These are phyloP conservation scores for Actinia tenebrosa DNA, from an alignment of 64 coral and sea anemone genomes.

Conservation along the genomic window DNA sequence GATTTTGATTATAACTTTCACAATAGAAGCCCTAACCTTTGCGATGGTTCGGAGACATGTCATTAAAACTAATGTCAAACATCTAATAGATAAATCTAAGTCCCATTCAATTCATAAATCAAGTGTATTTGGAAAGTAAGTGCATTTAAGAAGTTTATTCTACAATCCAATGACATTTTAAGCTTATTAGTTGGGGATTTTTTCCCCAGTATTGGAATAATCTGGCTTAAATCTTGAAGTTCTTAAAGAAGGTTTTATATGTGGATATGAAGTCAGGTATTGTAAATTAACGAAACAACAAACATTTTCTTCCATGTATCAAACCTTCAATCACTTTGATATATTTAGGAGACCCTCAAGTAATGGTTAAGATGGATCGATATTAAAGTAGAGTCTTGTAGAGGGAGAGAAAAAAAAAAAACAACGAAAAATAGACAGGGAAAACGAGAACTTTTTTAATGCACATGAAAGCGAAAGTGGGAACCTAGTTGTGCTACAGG, in stretches of 20 bases:
- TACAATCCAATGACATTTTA: neutral
- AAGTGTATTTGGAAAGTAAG: neutral
- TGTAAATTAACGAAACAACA: neutral
- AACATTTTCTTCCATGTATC: no score
- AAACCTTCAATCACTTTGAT: no score
- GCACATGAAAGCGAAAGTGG: no score
- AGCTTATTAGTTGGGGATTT: neutral
- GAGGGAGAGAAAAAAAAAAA: no score
- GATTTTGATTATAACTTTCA: neutral
- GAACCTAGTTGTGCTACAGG: no score
- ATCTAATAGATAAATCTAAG: neutral
- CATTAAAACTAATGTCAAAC: conserved; percentile 3
- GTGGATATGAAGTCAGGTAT: neutral
- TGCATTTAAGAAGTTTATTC: neutral
- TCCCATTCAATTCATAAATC: neutral
- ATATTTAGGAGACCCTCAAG: no score
- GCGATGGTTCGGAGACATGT: neutral
- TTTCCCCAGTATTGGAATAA: neutral
- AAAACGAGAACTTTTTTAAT: no score
- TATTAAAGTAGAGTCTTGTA: no score
- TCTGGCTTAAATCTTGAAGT: neutral
- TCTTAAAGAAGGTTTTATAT: neutral
- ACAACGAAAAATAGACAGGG: no score
- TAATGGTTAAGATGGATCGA: no score
- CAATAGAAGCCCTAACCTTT: neutral